Conservation (phyloP, 2,888 invertebrate genomes). For the Sinodicranocentrus sp. region DNA sequence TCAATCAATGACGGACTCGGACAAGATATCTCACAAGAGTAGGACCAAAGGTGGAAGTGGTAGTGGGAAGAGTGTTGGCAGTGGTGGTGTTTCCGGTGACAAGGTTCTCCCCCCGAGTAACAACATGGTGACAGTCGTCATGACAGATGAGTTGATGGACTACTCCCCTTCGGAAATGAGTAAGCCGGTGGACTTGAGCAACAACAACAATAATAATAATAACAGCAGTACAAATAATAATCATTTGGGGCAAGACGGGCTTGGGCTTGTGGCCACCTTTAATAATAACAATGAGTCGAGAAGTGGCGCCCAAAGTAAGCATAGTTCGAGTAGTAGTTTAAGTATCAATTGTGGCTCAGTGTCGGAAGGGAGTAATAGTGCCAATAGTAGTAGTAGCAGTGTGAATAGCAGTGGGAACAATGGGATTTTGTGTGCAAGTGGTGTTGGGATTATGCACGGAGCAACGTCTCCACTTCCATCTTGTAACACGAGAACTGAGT, state of each 20-base stretch:
- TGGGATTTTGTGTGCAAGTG: conserved; percentile 53
- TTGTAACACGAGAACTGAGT: conserved; percentile 7
- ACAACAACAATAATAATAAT: conserved; percentile 75
- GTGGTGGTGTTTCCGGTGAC: conserved; percentile 29
- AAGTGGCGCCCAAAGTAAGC: conserved; percentile 42
- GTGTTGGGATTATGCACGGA: conserved; percentile 31
- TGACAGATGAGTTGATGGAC: conserved; percentile 73
- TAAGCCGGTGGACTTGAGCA: conserved; percentile 76
- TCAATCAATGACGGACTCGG: conserved; percentile 58
- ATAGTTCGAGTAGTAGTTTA: conserved; percentile 15
- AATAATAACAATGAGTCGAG: conserved; percentile 53
- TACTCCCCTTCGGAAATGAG: conserved; percentile 73
- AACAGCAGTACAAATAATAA: conserved; percentile 51
- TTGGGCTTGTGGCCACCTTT: conserved; percentile 22
- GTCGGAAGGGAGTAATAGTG: conserved; percentile 25
- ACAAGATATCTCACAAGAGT: conserved; percentile 36
- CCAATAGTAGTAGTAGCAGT: conserved; percentile 28
- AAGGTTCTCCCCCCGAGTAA: conserved; percentile 37
- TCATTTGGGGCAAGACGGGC: conserved; percentile 49
- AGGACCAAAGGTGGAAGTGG: conserved; percentile 17
- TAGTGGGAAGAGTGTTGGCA: conserved; percentile 22
- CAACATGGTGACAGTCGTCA: conserved; percentile 61
- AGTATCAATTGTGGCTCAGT: conserved; percentile 42
- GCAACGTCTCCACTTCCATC: conserved; percentile 38
- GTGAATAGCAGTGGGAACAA: conserved; percentile 37